Base-by-base conservation (phyloP, 2,113 vertebrate genomes). In the Theropithecus gelada region DNA sequence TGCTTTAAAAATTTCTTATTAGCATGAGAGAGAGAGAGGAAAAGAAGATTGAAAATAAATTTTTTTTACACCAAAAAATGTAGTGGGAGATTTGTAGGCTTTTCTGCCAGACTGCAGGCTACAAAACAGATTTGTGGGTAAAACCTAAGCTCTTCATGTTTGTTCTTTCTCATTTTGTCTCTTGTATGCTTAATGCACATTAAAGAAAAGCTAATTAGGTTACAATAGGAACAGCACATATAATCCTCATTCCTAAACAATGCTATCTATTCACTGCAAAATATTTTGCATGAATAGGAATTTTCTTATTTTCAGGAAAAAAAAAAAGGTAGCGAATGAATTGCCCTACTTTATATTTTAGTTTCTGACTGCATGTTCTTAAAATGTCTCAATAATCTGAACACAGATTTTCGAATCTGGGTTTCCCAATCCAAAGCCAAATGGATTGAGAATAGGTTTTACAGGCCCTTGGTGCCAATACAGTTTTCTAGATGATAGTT, bases 41-140 rank as follows among this genome's bases (percentile, higher is more conserved):
- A 84, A 91, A 16, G 88, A 48, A 57, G 43, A 23, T 45, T 90
- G 92, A 90, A 96, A 97, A 87, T 96, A 96, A 89, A 90, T 95
- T 91, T 70, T 88, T 40, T 94, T 97, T 85, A 78, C 88, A 82
- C 27, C 14, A 70, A 66, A 90, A 95, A 45, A 35, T 35, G 38
- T 18, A 84, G 66, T 14, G 23, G 73, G 59, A 73, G 66, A 40
- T 82, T 86, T 89, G 27, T 12, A 73, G 73, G 7, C 50, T 85
- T 86, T 96, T 35, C 85, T 93, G 85, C 84, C 50, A 92, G 82
- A 88, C 40, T 93, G 75, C 73, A 68, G 66, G 88, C 93, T 87
- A 8, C 12, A 35, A n/a, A 59, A 55, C 88, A 79, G 80, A 57
- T 88, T 45, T 40, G 91, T 40, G 91, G 59, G 45, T 45, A 79